Conservation (phyloP, 2,888 invertebrate genomes). For the Ditula angustiorana region DNA sequence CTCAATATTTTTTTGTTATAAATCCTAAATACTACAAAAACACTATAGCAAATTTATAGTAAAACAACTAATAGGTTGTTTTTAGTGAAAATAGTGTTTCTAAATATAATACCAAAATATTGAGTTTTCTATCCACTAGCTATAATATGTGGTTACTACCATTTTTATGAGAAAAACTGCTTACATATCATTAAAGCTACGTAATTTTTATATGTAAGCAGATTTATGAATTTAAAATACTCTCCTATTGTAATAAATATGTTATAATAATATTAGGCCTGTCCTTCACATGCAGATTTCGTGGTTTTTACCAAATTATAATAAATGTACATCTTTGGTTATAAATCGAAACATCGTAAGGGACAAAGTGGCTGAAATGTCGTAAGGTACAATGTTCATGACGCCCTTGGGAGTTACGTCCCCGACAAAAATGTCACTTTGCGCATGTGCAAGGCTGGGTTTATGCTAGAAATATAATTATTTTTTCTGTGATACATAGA, state of each 20-base stretch:
- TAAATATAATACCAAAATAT: conserved; percentile 29
- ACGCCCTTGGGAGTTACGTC: neutral
- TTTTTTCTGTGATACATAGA: conserved; percentile 85
- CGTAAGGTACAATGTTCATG: conserved; percentile 13
- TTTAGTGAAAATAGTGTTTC: conserved; percentile 9
- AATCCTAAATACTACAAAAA: neutral
- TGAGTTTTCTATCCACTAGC: conserved; percentile 30
- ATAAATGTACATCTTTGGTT: too few species aligned
- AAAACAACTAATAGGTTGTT: conserved; percentile 3
- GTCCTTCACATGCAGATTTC: conserved; percentile 15
- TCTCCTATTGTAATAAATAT: conserved; percentile 39
- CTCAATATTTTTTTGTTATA: conserved; percentile 33
- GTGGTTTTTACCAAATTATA: too few species aligned
- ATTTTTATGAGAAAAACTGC: conserved; percentile 30
- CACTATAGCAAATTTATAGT: neutral
- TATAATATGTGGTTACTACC: conserved; percentile 33
- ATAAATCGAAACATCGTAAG: neutral
- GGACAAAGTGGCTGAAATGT: neutral
- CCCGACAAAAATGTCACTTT: conserved; percentile 11
- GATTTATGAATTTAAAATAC: conserved; percentile 36
- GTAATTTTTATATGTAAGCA: conserved; percentile 39
- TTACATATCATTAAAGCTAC: conserved; percentile 36
- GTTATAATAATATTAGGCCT: conserved; percentile 20
- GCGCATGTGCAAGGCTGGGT: conserved; percentile 23
- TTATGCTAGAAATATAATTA: conserved; percentile 75